These are phyloP conservation scores for Mirounga angustirostris DNA, from an alignment of 2,113 vertebrate species.

Conservation along the genomic window DNA sequence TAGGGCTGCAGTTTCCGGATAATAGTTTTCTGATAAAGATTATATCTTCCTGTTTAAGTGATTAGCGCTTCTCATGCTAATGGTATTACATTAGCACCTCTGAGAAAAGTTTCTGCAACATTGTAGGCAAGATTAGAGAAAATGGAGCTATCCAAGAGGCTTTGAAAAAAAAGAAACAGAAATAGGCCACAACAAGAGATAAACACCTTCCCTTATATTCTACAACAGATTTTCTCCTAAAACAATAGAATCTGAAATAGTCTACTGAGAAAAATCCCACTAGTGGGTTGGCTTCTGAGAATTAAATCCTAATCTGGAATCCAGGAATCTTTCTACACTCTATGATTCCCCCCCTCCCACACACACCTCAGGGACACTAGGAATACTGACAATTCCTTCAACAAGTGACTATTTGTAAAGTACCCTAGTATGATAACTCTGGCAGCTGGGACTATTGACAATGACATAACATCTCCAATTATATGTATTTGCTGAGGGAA, in stretches of 20 bases:
- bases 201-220: not conserved
- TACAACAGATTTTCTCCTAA: not conserved
- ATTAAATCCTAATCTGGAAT: not conserved
- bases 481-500: not conserved
- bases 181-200: not conserved
- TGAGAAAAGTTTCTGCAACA: not conserved
- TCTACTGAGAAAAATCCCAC: not conserved
- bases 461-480: not conserved
- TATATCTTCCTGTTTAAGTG: not conserved
- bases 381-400: not conserved
- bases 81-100: not conserved
- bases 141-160: not conserved
- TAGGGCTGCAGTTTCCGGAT: not conserved
- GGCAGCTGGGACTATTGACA: not conserved
- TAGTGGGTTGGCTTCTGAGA: not conserved
- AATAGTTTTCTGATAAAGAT: conserved; percentile 22
- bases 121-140: not conserved
- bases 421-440: not conserved
- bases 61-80: not conserved
- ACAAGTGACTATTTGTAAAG: not conserved
- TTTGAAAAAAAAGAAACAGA: not conserved
- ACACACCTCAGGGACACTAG: not conserved
- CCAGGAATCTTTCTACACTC: not conserved
- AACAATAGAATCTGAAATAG: not conserved
- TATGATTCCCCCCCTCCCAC: not conserved